phyloP scores from a whole-genome alignment of 2,113 vertebrate species.

The Grantiella picta region DNA sequence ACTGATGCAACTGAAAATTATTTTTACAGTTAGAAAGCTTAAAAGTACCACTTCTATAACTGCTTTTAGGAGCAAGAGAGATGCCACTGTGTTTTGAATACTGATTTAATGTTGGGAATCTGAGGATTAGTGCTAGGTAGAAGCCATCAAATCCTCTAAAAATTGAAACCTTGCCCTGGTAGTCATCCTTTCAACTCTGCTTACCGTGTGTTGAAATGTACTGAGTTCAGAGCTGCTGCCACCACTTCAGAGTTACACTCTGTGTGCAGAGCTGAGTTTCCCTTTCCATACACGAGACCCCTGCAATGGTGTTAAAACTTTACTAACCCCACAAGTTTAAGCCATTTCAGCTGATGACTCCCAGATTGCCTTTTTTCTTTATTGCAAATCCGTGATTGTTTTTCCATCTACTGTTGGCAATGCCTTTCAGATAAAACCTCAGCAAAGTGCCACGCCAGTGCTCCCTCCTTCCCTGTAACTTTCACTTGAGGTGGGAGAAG shows the following conservation, averaged over 20 bases:
- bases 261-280: not conserved
- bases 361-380: not conserved
- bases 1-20: not conserved
- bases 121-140: not conserved
- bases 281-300: not conserved
- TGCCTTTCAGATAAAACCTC: not conserved
- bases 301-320: not conserved
- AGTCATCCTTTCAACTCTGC: not conserved
- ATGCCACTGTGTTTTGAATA: not conserved
- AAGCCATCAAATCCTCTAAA: not conserved
- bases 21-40: not conserved
- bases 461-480: not conserved
- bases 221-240: not conserved
- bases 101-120: not conserved
- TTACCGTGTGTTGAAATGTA: not conserved
- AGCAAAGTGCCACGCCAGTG: not conserved
- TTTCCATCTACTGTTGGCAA: not conserved
- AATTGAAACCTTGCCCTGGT: not conserved
- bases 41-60: not conserved
- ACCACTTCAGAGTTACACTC: not conserved
- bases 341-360: not conserved
- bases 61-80: not conserved
- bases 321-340: not conserved
- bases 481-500: not conserved
- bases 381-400: not conserved